A percentile compares a stretch with the other conserved stretches of the same genome.
These are phyloP conservation scores for Nasonovia ribisnigri DNA, from an alignment of 2,888 invertebrate genomes.

Conservation along the genomic window DNA sequence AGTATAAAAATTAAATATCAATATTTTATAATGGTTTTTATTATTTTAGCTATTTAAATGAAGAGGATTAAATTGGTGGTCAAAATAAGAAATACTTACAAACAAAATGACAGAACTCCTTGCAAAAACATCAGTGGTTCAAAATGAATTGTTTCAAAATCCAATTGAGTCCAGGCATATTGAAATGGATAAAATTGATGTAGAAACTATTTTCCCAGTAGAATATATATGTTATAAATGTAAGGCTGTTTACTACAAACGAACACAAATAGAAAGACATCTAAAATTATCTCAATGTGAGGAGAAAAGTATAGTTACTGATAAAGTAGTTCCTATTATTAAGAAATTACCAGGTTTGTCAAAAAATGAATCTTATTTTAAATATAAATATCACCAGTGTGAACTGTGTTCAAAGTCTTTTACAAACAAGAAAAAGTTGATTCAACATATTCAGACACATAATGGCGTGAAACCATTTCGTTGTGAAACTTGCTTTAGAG, in stretches of 20 bases:
- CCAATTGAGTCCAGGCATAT: constrained; percentile 25
- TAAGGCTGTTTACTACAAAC: constrained; percentile 34
- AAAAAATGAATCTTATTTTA: constrained; percentile 25
- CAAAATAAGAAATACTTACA: constrained; percentile 3
- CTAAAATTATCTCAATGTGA: constrained; percentile 20
- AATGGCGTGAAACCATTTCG: constrained; percentile 68
- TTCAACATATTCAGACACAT: constrained; percentile 39
- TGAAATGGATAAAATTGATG: constrained; percentile 31
- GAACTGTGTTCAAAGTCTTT: constrained; percentile 47
- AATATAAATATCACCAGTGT: constrained; percentile 31
- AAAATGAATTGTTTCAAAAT: constrained; percentile 21
- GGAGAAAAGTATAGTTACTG: neutral
- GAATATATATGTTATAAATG: constrained; percentile 49
- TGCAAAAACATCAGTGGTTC: neutral
- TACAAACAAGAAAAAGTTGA: constrained; percentile 26
- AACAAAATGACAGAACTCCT: constrained; percentile 4
- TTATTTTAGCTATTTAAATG: constrained; percentile 43
- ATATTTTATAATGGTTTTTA: neutral
- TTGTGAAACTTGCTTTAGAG: constrained; percentile 71
- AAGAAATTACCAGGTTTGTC: constrained; percentile 31
- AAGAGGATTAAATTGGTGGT: constrained; percentile 37
- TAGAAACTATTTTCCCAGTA: constrained; percentile 15
- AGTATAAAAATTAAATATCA: neutral
- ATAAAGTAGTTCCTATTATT: constrained; percentile 42
- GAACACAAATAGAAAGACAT: constrained; percentile 41